These are phyloP conservation scores for Craniophora ligustri DNA, from an alignment of 2,888 invertebrate genomes.

Conservation along the genomic window DNA sequence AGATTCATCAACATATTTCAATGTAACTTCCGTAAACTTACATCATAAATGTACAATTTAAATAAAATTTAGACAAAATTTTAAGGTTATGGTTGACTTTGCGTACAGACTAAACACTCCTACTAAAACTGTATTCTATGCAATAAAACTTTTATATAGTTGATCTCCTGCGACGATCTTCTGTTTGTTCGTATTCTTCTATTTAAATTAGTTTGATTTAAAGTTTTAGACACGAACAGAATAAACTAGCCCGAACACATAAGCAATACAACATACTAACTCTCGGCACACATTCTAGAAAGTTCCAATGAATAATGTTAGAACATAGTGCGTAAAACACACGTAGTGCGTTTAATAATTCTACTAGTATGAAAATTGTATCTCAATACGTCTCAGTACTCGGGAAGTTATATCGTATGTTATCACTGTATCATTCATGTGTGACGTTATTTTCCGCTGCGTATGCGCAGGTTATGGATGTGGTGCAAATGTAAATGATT, in stretches of 20 bases:
- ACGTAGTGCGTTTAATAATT: constrained; percentile 38
- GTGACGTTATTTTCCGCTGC: constrained; percentile 49
- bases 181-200: too few species aligned
- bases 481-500: constrained; percentile 53
- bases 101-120: too few species aligned
- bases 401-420: constrained; percentile 56
- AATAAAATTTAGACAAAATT: too few species aligned
- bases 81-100: too few species aligned
- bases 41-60: too few species aligned
- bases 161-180: too few species aligned
- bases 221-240: constrained; percentile 24
- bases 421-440: constrained; percentile 52
- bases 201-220: too few species aligned
- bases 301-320: constrained; percentile 47
- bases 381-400: constrained; percentile 43
- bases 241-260: constrained; percentile 29
- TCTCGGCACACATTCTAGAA: constrained; percentile 36
- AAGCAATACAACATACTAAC: constrained; percentile 38
- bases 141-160: too few species aligned
- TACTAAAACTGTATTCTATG: too few species aligned
- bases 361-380: constrained; percentile 51
- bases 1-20: constrained; percentile 33
- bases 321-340: constrained; percentile 40
- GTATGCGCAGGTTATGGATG: constrained; percentile 48
- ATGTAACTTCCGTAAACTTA: constrained; percentile 12